phyloP scores from a whole-genome alignment of 2,797 vertebrate genomes.

The Nothura maculosa region DNA sequence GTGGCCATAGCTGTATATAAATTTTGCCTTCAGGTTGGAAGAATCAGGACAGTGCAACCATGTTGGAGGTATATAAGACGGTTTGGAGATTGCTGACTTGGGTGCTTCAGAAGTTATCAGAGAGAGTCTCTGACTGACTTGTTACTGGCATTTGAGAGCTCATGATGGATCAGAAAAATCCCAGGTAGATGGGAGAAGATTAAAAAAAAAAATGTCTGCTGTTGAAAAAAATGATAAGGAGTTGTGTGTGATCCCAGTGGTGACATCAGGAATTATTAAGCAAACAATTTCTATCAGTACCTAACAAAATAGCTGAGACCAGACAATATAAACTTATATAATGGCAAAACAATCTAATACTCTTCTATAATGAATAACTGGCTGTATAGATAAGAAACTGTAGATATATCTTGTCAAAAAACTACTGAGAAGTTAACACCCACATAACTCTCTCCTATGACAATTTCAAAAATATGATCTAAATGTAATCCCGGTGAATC shows the following conservation, averaged over 20 bases:
- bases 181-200: not conserved
- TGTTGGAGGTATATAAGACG: not conserved
- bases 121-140: not conserved
- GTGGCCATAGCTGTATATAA: not conserved
- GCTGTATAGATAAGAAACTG: not conserved
- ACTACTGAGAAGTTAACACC: not conserved
- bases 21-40: not conserved
- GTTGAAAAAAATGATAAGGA: not conserved
- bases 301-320: not conserved
- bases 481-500: not conserved
- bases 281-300: not conserved
- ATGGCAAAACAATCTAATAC: not conserved
- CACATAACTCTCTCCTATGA: not conserved
- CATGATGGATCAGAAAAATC: not conserved
- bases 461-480: not conserved
- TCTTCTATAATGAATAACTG: not conserved
- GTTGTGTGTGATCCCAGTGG: not conserved
- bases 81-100: not conserved
- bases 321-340: rapidly evolving
- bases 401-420: not conserved
- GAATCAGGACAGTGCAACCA: not conserved
- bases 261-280: not conserved
- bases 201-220: not conserved
- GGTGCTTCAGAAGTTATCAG: not conserved
- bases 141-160: not conserved